Conservation (phyloP, 2,797 vertebrate genomes). For the Lepus oiostolus region DNA sequence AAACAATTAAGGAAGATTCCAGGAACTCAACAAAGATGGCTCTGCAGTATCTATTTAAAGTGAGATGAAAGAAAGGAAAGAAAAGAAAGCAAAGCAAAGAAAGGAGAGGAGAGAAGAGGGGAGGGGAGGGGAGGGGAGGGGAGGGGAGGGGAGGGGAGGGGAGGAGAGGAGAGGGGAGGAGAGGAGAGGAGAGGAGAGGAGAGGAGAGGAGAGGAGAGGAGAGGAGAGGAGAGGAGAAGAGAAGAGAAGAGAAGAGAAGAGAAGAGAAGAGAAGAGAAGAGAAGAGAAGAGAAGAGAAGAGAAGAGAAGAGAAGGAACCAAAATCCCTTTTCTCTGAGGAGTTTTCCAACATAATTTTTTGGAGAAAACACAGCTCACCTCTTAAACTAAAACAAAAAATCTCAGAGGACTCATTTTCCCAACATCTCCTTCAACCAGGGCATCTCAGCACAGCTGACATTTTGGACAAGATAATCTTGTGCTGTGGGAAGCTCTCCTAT, state of each 20-base stretch:
- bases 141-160: too few species aligned
- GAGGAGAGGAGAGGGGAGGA: too few species aligned
- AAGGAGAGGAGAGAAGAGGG: too few species aligned
- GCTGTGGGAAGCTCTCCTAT: background rate
- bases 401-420: background rate
- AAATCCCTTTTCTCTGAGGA: background rate
- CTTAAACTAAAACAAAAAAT: background rate
- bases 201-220: too few species aligned
- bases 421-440: background rate
- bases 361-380: background rate
- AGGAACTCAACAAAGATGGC: background rate
- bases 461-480: background rate
- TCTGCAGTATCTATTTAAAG: background rate
- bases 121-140: too few species aligned
- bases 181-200: too few species aligned
- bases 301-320: background rate
- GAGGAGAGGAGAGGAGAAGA: too few species aligned
- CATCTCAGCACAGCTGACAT: background rate
- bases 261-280: too few species aligned
- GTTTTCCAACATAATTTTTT: background rate
- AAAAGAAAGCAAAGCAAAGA: too few species aligned
- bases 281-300: too few species aligned
- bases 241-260: too few species aligned
- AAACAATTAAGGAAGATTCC: background rate
- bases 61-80: too few species aligned